Evolutionary conservation across 2,888 invertebrate genomes (phyloP).

Genomic region (Caenorhabditis sp.): DNA sequence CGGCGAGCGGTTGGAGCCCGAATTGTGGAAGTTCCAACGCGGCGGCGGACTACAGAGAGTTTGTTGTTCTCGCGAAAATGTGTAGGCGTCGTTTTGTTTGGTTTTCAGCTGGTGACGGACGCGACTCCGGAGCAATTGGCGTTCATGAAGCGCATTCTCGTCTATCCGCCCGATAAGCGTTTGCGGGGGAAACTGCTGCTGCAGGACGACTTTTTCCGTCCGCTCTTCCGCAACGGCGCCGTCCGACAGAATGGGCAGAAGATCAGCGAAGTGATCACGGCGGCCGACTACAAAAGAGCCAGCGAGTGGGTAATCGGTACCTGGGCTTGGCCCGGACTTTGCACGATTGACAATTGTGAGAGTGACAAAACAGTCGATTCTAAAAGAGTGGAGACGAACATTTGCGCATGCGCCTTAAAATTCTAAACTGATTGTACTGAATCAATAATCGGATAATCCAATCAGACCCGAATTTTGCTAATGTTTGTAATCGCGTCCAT

Average conservation of each 20-base stretch:
- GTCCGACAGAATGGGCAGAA: slow-evolving; percentile 58
- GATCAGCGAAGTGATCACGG: slow-evolving; percentile 56
- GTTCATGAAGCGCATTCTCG: slow-evolving; percentile 63
- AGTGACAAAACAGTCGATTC: too few species aligned
- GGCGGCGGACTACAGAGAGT: slow-evolving; percentile 47
- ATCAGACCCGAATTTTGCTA: too few species aligned
- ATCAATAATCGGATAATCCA: too few species aligned
- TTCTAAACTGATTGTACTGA: too few species aligned
- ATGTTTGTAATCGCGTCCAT: too few species aligned
- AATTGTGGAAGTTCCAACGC: slow-evolving; percentile 30
- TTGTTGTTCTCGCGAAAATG: too few species aligned
- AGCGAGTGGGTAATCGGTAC: slow-evolving; percentile 37
- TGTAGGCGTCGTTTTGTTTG: too few species aligned
- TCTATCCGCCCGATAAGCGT: slow-evolving; percentile 65
- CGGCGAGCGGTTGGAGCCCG: slow-evolving; percentile 24
- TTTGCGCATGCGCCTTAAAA: too few species aligned
- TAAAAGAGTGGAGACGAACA: too few species aligned
- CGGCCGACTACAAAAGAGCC: slow-evolving; percentile 52
- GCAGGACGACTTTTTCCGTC: slow-evolving; percentile 63
- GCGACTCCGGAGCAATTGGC: slow-evolving; percentile 49
- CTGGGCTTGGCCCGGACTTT: too few species aligned
- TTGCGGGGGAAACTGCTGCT: slow-evolving; percentile 61
- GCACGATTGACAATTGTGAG: too few species aligned
- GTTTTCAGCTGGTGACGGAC: slow-evolving; percentile 54
- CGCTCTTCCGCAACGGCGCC: slow-evolving; percentile 48